Percentiles rank a stretch among this genome's conserved stretches.
Evolutionary conservation across 2,797 vertebrate species (phyloP).

Genomic region (Thamnophis elegans): DNA sequence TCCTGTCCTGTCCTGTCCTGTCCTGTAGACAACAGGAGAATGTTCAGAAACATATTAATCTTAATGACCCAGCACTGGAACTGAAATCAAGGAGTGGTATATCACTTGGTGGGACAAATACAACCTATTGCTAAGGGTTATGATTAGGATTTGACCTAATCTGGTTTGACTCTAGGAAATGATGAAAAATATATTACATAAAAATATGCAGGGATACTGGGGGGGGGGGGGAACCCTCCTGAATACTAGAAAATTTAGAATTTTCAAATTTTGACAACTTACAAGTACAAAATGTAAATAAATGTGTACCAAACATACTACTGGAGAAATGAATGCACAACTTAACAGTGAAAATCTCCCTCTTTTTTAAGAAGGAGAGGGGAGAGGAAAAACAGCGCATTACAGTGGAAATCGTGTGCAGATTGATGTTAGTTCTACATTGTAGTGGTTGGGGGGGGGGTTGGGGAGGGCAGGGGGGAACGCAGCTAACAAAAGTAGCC

Average conservation of each 20-base stretch:
- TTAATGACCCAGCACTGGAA: background rate
- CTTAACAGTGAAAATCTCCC: background rate
- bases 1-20: background rate
- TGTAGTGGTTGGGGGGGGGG: background rate
- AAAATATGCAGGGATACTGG: background rate
- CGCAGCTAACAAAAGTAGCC: background rate
- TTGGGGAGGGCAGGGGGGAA: background rate
- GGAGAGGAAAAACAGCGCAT: background rate
- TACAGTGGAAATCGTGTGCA: background rate
- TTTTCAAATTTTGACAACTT: background rate
- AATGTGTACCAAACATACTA: background rate
- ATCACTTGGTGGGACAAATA: background rate
- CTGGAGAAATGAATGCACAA: background rate
- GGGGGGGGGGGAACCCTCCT: background rate
- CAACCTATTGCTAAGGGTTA: background rate
- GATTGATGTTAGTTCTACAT: background rate
- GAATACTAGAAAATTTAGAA: background rate
- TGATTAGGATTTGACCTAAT: background rate
- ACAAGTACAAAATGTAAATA: background rate
- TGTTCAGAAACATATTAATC: background rate
- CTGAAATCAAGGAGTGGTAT: background rate
- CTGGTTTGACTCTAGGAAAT: background rate
- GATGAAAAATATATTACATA: background rate
- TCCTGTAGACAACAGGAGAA: background rate
- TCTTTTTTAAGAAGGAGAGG: background rate